Evolutionary conservation across 2,888 invertebrate species (phyloP).

Genomic region (Alviniconcha strummeri): DNA sequence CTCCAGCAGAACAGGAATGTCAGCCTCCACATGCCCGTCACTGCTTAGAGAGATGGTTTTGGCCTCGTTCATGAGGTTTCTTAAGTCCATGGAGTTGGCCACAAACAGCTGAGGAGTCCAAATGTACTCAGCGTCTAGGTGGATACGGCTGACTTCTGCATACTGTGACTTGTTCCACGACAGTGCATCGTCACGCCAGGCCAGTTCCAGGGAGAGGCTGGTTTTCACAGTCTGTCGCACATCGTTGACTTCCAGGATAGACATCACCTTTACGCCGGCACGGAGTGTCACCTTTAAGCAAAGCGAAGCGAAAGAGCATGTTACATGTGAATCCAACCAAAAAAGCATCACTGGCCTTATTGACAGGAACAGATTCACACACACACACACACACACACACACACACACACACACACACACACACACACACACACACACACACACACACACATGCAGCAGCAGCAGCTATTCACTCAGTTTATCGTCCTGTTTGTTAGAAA

Average conservation of each 20-base stretch:
- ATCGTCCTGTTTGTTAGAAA: too few relatives aligned
- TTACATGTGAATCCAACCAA: too few relatives aligned
- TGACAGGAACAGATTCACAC: too few relatives aligned
- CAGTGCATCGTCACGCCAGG: constrained; percentile 29
- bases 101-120: constrained; percentile 29
- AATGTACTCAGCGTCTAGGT: constrained; percentile 1
- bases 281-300: background rate
- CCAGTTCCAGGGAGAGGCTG: background rate
- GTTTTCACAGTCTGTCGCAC: constrained; percentile 21
- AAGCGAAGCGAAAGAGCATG: background rate
- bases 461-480: too few relatives aligned
- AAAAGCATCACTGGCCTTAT: too few relatives aligned
- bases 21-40: background rate
- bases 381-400: too few relatives aligned
- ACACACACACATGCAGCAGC: too few relatives aligned
- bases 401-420: too few relatives aligned
- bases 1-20: background rate
- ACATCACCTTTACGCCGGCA: background rate
- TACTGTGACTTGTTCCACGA: constrained; percentile 30
- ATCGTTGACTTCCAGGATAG: constrained; percentile 25
- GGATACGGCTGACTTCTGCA: background rate
- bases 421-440: too few relatives aligned
- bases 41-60: background rate
- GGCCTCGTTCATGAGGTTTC: background rate
- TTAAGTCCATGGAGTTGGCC: constrained; percentile 20